phyloP scores from a whole-genome alignment of 2,797 vertebrate genomes.

The Poecile montanus region DNA sequence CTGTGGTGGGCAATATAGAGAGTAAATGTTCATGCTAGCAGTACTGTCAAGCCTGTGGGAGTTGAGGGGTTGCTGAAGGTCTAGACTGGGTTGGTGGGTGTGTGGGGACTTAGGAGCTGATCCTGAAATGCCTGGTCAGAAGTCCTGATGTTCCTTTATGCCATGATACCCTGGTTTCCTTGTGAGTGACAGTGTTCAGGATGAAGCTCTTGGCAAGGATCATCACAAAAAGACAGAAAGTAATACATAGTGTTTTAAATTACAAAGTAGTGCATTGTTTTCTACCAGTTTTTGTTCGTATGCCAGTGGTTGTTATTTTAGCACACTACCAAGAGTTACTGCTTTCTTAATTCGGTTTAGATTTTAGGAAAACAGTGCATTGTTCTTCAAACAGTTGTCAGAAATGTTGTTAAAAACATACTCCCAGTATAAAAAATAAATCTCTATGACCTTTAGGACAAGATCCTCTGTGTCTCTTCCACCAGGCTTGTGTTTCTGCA shows the following conservation, averaged over 20 bases:
- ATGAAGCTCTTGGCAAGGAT: neutral
- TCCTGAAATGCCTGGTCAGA: neutral
- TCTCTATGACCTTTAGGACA: neutral
- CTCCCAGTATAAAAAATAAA: conserved; percentile 5
- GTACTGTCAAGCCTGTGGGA: neutral
- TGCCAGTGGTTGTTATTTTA: neutral
- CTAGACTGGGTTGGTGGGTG: neutral
- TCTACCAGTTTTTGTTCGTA: neutral
- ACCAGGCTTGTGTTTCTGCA: conserved; percentile 14
- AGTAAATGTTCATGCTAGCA: neutral
- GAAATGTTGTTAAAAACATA: neutral
- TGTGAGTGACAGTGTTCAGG: neutral
- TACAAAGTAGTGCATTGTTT: neutral
- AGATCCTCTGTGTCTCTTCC: conserved; percentile 12
- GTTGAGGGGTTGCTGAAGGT: neutral
- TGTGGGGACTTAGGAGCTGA: neutral
- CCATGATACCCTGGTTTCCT: neutral
- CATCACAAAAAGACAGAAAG: neutral
- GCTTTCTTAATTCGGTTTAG: neutral
- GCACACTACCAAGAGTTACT: neutral
- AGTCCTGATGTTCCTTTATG: neutral
- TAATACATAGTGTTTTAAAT: neutral
- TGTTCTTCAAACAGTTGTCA: neutral
- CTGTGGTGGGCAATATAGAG: neutral
- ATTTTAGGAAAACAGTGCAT: neutral